phyloP scores from a whole-genome alignment of 2,888 invertebrate species.

The Ellobium chinense region DNA sequence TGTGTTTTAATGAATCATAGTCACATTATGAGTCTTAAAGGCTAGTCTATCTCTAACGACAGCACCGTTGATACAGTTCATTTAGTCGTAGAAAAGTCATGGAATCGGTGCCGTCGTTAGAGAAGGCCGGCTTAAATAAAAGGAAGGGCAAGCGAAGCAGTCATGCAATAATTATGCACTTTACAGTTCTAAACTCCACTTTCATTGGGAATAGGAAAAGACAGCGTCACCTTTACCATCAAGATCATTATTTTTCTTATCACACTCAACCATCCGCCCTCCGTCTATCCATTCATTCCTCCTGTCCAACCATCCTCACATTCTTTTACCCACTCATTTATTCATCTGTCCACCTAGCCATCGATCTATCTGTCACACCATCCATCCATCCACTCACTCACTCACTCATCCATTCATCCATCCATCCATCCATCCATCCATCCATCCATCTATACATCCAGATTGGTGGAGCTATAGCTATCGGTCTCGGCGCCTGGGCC shows the following conservation, averaged over 20 bases:
- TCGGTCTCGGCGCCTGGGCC: constrained; percentile 42
- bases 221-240: background rate
- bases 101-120: too few relatives aligned
- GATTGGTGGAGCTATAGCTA: constrained; percentile 37
- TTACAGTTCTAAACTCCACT: too few relatives aligned
- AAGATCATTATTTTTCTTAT: background rate
- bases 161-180: too few relatives aligned
- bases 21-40: too few relatives aligned
- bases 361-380: background rate
- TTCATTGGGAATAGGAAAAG: too few relatives aligned
- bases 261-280: background rate
- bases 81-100: too few relatives aligned
- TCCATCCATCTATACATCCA: constrained; percentile 13
- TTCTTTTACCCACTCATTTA: background rate
- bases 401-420: background rate
- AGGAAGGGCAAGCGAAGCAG: too few relatives aligned
- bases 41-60: too few relatives aligned
- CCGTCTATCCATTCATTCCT: background rate
- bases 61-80: too few relatives aligned
- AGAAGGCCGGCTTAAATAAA: too few relatives aligned
- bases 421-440: background rate
- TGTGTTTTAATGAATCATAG: too few relatives aligned
- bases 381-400: background rate
- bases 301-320: background rate
- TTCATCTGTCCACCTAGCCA: background rate